Percentiles rank a stretch among this genome's conserved stretches.
Conservation (phyloP, 2,888 invertebrate species). For the Scaptomyza cyrtandrae region DNA sequence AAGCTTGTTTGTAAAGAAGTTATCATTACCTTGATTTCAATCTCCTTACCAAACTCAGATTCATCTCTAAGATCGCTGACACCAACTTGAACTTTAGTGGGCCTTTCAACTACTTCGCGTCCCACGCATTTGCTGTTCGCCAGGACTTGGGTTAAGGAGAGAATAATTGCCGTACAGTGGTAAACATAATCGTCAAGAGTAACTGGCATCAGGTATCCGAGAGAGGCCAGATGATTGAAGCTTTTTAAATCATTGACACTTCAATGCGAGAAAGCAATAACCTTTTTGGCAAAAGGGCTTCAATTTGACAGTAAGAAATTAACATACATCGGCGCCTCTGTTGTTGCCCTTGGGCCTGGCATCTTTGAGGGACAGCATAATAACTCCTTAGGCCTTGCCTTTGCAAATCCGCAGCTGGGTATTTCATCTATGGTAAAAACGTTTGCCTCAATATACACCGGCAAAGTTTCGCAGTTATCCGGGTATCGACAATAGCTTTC, state of each 20-base stretch:
- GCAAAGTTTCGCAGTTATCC: neutral
- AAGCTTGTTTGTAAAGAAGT: too few species aligned
- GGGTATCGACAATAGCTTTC: neutral
- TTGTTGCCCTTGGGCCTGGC: fast-evolving
- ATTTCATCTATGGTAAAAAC: neutral
- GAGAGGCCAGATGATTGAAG: constrained; percentile 6
- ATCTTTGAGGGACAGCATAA: neutral
- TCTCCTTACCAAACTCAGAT: too few species aligned
- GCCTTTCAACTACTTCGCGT: fast-evolving
- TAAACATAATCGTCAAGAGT: neutral
- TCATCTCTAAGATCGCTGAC: neutral
- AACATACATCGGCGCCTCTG: neutral
- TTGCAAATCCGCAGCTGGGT: neutral
- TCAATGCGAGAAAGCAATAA: neutral
- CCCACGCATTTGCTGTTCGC: constrained; percentile 18
- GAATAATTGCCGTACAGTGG: constrained; percentile 42
- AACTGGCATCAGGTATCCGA: neutral
- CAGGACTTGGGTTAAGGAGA: constrained; percentile 15
- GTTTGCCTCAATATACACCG: neutral
- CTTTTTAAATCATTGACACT: too few species aligned
- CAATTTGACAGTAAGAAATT: neutral
- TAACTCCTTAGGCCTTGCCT: fast-evolving
- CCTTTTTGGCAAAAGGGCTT: too few species aligned
- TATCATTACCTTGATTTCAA: neutral
- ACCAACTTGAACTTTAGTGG: constrained; percentile 4